Evolutionary conservation across 2,113 vertebrate genomes (phyloP).

Genomic region (Urocynchramus pylzowi): DNA sequence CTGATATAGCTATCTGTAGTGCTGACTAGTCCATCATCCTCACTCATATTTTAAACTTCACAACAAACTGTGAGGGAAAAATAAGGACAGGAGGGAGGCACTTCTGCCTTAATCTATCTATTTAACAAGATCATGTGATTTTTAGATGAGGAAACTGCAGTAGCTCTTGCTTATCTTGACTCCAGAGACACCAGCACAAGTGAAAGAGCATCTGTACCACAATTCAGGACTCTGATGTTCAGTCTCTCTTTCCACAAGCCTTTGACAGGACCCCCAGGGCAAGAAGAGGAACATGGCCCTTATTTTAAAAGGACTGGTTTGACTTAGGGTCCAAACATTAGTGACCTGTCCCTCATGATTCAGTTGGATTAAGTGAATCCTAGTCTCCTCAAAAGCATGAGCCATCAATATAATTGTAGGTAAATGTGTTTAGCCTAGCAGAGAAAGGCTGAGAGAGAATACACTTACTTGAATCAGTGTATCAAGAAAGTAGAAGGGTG

Average conservation of each 20-base stretch:
- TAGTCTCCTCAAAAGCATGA: neutral
- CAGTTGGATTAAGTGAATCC: neutral
- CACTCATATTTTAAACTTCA: neutral
- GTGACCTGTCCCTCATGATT: neutral
- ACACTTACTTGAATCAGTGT: neutral
- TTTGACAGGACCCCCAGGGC: neutral
- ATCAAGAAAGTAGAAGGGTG: neutral
- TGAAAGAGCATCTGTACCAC: neutral
- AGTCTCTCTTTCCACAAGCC: neutral
- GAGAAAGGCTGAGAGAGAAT: neutral
- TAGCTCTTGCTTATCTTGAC: neutral
- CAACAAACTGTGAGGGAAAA: neutral
- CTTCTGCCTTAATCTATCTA: neutral
- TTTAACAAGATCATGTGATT: neutral
- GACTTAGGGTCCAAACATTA: neutral
- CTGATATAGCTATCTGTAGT: neutral
- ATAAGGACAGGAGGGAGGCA: neutral
- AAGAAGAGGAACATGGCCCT: neutral
- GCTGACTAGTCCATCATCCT: neutral
- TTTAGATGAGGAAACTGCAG: neutral
- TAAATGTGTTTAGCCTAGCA: neutral
- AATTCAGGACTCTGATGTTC: neutral
- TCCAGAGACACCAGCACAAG: neutral
- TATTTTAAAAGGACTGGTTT: neutral
- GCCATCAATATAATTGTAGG: neutral